Base-by-base conservation (phyloP, 2,113 vertebrate genomes). In the Nettapus auritus region DNA sequence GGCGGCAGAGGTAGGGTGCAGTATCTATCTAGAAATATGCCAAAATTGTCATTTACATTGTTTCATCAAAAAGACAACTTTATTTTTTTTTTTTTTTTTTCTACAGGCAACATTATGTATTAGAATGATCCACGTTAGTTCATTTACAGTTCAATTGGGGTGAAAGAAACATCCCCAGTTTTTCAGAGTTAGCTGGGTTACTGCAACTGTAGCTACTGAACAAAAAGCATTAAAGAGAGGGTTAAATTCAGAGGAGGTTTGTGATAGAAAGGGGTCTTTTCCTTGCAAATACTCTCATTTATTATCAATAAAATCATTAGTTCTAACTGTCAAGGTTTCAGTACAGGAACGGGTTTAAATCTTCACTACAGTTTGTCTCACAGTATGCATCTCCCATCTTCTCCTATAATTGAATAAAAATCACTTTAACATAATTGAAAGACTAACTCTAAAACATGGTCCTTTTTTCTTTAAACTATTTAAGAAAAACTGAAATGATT, bases 201-300 rank as follows among this genome's bases (percentile, higher is more conserved):
- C 1, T 1, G 38, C 33, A 73, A 70, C 56, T 68, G 26, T 21
- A 84, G 34, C 60, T 84, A 59, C 23, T 64, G 60, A 90, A 82
- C 38, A 92, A 57, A 85, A 23, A n/a, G 8, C 33, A 76, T 82
- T 82, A 11, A 8, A 82, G 86, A 64, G 74, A 87, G 18, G 9
- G 13, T 78, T 89, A 64, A 89, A 89, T 86, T 92, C 86, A 96
- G 84, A 95, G 62, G 60, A 77, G 67, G 34, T 13, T 82, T 64
- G 31, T 48, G 67, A 26, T 19, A 10, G 77, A 90, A 90, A 75
- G 36, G 20, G 31, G 22, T 20, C 20, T 92, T 86, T 86, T 18
- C 69, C 67, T 84, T 86, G 8, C 52, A 38, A 75, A 23, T 14
- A 21, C 15, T 75, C 48, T 92, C 13, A 52, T 19, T 90, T n/a